Conservation (phyloP, 53 echinoderm and acorn worm genomes). For the Patiria pectinifera region DNA sequence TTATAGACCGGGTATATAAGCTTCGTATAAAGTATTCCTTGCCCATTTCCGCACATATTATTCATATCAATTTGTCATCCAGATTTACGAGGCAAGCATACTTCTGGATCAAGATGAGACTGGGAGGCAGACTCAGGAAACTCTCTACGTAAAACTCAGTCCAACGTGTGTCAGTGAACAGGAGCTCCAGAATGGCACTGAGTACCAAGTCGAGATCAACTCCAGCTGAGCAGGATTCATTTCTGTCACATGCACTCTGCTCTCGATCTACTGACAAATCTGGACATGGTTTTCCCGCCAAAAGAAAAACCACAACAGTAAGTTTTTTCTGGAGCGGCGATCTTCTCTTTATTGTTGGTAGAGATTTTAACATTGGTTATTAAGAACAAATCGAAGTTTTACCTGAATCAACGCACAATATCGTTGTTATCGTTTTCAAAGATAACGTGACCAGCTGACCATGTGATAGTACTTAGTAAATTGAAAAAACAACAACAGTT, state of each 20-base stretch:
- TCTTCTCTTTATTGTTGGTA: background rate
- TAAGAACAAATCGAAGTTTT: no score
- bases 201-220: constrained; percentile 72
- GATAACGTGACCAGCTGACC: no score
- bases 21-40: no score
- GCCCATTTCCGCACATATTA: background rate
- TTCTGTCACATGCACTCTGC: constrained; percentile 88
- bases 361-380: no score
- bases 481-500: no score
- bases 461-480: no score
- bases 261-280: constrained; percentile 68
- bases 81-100: constrained; percentile 78
- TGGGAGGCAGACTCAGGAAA: constrained; percentile 52
- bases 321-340: background rate
- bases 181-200: constrained; percentile 44
- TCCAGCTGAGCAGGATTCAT: constrained; percentile 79
- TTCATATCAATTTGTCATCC: background rate
- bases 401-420: no score
- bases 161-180: constrained; percentile 63
- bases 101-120: constrained; percentile 47
- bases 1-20: no score
- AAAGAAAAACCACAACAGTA: constrained; percentile 57
- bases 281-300: constrained; percentile 81
- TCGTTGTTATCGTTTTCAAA: no score
- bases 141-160: constrained; percentile 71